These are phyloP conservation scores for Rotaria socialis DNA, from an alignment of 2,888 invertebrate genomes.

Conservation along the genomic window DNA sequence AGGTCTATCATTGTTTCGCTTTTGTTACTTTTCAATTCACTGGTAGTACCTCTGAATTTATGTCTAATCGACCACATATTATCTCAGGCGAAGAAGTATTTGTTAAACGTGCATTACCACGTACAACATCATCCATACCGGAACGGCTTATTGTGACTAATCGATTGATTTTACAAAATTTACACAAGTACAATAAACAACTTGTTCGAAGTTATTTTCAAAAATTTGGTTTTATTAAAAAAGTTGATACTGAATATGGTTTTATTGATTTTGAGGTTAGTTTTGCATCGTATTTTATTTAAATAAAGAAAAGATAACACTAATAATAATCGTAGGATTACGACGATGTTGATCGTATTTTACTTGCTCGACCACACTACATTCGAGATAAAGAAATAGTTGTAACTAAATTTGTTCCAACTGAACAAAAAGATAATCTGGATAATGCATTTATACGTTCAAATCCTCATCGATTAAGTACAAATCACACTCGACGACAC, in stretches of 20 bases:
- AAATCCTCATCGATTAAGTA: not conserved
- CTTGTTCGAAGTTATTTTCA: not conserved
- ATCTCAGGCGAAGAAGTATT: not conserved
- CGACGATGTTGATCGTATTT: not conserved
- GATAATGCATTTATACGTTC: not conserved
- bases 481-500: not conserved
- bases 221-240: not conserved
- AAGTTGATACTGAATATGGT: not conserved
- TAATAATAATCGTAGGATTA: not conserved
- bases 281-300: no score
- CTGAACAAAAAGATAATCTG: not conserved
- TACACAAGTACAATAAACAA: not conserved
- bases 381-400: not conserved
- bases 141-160: not conserved
- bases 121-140: not conserved
- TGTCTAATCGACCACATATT: not conserved
- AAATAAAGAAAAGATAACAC: no score
- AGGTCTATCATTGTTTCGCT: slow-evolving; percentile 26
- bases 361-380: slow-evolving; percentile 9
- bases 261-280: not conserved
- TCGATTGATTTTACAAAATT: not conserved
- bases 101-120: slow-evolving; percentile 7
- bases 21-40: not conserved
- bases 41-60: not conserved
- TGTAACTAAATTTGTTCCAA: not conserved